Percentiles rank a stretch among this genome's conserved stretches.
Evolutionary conservation across 2,888 invertebrate genomes (phyloP).

Genomic region (Drosophila parthenogenetica): DNA sequence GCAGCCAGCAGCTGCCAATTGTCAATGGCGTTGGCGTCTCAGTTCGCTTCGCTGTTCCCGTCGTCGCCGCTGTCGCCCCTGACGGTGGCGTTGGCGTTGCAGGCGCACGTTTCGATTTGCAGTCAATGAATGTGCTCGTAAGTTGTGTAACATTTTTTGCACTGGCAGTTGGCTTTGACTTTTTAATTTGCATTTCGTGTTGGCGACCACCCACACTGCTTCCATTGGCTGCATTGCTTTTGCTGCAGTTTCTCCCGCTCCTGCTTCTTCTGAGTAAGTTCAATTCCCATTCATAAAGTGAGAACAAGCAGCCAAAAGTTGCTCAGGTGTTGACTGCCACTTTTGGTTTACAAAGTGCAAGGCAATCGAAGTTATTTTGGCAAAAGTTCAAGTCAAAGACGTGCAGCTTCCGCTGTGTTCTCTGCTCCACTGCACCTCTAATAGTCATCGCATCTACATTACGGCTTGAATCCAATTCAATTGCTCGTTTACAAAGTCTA

Average conservation of each 20-base stretch:
- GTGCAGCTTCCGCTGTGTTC: constrained; percentile 30
- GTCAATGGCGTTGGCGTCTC: constrained; percentile 53
- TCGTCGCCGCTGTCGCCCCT: constrained; percentile 20
- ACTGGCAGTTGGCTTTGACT: constrained; percentile 52
- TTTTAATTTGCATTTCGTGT: constrained; percentile 76
- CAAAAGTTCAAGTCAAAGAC: constrained; percentile 73
- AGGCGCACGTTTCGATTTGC: constrained; percentile 77
- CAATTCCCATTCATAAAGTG: constrained; percentile 68
- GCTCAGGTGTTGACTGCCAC: constrained; percentile 51
- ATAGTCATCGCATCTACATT: neutral
- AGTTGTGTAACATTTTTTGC: constrained; percentile 76
- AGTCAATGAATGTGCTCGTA: constrained; percentile 79
- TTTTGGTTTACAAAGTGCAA: constrained; percentile 74
- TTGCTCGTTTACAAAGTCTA: constrained; percentile 68
- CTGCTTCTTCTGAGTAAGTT: constrained; percentile 7
- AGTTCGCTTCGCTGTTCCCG: constrained; percentile 28
- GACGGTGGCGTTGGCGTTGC: constrained; percentile 58
- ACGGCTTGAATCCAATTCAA: constrained; percentile 66
- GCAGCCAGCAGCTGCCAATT: constrained; percentile 69
- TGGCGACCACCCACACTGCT: constrained; percentile 69
- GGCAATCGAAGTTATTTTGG: constrained; percentile 59
- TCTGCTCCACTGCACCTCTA: neutral
- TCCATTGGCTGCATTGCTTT: constrained; percentile 11
- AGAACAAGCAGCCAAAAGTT: constrained; percentile 36
- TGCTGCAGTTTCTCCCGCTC: constrained; percentile 7